phyloP scores from a whole-genome alignment of 2,113 vertebrate genomes.

The Brevimyrus niger region DNA sequence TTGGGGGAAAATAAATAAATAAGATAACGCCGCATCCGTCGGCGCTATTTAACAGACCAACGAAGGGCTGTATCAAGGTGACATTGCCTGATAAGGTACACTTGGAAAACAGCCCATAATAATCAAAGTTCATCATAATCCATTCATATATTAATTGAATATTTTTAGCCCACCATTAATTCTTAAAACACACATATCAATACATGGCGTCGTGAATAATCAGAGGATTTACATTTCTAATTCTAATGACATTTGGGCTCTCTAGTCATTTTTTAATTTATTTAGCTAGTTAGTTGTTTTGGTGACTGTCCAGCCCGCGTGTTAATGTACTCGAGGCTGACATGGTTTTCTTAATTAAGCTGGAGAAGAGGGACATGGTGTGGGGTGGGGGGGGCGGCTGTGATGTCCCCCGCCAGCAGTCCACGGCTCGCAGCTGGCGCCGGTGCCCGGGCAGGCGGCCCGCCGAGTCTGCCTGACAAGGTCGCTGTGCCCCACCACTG shows the following conservation, averaged over 20 bases:
- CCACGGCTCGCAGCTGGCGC: slow-evolving; percentile 53
- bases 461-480: slow-evolving; percentile 69
- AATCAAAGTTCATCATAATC: slow-evolving; percentile 70
- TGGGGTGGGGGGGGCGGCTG: slow-evolving; percentile 42
- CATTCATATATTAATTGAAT: slow-evolving; percentile 72
- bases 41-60: slow-evolving; percentile 60
- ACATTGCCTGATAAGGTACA: slow-evolving; percentile 65
- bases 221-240: slow-evolving; percentile 69
- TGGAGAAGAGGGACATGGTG: slow-evolving; percentile 53
- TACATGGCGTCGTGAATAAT: slow-evolving; percentile 58
- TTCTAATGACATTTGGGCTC: slow-evolving; percentile 67
- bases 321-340: slow-evolving; percentile 48
- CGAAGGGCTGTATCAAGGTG: slow-evolving; percentile 63
- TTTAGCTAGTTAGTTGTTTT: slow-evolving; percentile 57
- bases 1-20: slow-evolving; percentile 45
- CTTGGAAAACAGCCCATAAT: slow-evolving; percentile 63
- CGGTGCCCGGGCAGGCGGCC: slow-evolving; percentile 64
- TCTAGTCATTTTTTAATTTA: slow-evolving; percentile 54
- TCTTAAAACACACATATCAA: slow-evolving; percentile 53
- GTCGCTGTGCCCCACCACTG: slow-evolving; percentile 51
- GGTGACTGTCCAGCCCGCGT: slow-evolving; percentile 57
- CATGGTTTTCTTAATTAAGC: slow-evolving; percentile 59
- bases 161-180: slow-evolving; percentile 62
- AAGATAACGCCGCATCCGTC: slow-evolving; percentile 52
- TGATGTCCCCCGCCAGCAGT: slow-evolving; percentile 42